These are phyloP conservation scores for Pterophyllum scalare DNA, from an alignment of 2,113 vertebrate species.

Conservation along the genomic window DNA sequence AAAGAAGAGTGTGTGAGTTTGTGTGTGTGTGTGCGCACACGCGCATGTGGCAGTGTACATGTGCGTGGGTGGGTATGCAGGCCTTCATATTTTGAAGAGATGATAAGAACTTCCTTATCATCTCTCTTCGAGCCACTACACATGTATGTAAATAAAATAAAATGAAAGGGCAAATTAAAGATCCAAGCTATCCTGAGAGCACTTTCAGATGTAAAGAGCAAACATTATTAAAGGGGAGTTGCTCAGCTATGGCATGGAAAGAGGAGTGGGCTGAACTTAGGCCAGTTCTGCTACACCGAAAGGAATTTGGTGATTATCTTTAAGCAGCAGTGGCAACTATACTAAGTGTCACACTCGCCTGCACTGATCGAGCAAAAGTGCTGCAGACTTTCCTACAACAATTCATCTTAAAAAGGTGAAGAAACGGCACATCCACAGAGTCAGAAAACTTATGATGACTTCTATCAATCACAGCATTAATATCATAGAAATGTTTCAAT, in stretches of 20 bases:
- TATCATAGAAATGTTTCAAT: background rate
- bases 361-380: background rate
- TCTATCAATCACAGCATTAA: background rate
- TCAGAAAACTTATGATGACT: background rate
- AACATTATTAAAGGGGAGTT: background rate
- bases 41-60: constrained; percentile 4
- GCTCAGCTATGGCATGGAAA: background rate
- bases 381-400: background rate
- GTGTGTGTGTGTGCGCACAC: background rate
- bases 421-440: too few species aligned
- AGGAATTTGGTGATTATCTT: constrained; percentile 37
- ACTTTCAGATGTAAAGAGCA: background rate
- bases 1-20: constrained; percentile 23
- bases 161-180: background rate
- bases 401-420: background rate
- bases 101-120: background rate
- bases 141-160: background rate
- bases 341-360: background rate
- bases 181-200: background rate
- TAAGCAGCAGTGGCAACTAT: constrained; percentile 12
- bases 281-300: background rate
- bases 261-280: constrained; percentile 1
- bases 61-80: constrained; percentile 51
- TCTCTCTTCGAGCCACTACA: background rate
- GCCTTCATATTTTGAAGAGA: constrained; percentile 46